A percentile compares a stretch with the other conserved stretches of the same genome.
phyloP scores from a whole-genome alignment of 2,797 vertebrate species.

The Ctenopoma multispine region DNA sequence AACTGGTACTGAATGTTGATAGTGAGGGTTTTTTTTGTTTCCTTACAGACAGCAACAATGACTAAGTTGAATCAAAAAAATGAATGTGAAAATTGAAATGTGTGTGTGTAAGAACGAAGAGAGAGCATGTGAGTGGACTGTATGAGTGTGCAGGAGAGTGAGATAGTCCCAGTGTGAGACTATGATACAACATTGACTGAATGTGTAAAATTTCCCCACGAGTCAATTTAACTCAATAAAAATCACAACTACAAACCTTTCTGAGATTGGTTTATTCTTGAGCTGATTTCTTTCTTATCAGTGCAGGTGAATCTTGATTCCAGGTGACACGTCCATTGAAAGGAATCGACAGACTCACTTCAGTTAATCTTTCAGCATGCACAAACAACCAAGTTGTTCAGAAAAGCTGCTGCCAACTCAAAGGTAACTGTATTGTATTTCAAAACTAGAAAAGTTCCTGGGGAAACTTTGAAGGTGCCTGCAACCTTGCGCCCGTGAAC shows the following conservation, averaged over 20 bases:
- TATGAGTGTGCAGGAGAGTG: slow-evolving; percentile 7
- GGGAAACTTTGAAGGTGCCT: too few species aligned
- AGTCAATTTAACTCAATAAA: slow-evolving; percentile 41
- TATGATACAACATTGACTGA: slow-evolving; percentile 14
- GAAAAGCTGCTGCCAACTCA: slow-evolving; percentile 23
- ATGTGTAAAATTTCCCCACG: slow-evolving; percentile 13
- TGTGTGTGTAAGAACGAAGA: slow-evolving; percentile 8
- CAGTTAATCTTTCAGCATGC: slow-evolving; percentile 20
- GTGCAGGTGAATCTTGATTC: slow-evolving; percentile 26
- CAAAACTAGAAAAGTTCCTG: too few species aligned
- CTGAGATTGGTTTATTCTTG: not conserved
- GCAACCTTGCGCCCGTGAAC: too few species aligned
- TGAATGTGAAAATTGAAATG: slow-evolving; percentile 47
- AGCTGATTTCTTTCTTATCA: slow-evolving; percentile 15
- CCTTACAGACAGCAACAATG: slow-evolving; percentile 33
- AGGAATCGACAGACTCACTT: slow-evolving; percentile 4
- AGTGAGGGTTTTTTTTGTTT: slow-evolving; percentile 38
- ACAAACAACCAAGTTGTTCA: slow-evolving; percentile 13
- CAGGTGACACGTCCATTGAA: slow-evolving; percentile 51
- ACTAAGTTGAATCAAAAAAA: slow-evolving; percentile 31
- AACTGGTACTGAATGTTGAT: slow-evolving; percentile 33
- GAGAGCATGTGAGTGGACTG: slow-evolving; percentile 13
- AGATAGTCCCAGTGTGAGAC: slow-evolving; percentile 19
- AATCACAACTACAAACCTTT: slow-evolving; percentile 20
- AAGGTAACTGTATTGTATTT: slow-evolving; percentile 25